A percentile compares a stretch with the other conserved stretches of the same genome.
These are phyloP conservation scores for Seira sanloemensis DNA, from an alignment of 2,888 invertebrate species.

Conservation along the genomic window DNA sequence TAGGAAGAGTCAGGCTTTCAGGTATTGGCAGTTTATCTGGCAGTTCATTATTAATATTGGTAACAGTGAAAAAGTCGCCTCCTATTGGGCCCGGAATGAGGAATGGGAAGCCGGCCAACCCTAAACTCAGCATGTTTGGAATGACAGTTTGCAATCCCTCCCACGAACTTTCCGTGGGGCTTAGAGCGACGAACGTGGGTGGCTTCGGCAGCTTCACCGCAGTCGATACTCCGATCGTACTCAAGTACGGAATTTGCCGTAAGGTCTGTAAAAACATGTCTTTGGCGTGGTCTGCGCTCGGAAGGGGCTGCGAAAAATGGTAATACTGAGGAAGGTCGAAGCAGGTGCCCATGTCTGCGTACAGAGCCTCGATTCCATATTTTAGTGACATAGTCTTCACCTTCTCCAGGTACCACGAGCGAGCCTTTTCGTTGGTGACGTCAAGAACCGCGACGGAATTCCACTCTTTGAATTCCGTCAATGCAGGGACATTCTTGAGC, in stretches of 20 bases:
- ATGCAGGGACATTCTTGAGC: slow-evolving; percentile 84
- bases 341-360: slow-evolving; percentile 87
- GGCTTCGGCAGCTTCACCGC: slow-evolving; percentile 88
- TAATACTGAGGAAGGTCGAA: slow-evolving; percentile 92
- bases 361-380: slow-evolving; percentile 90
- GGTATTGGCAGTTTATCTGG: no score
- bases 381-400: slow-evolving; percentile 83
- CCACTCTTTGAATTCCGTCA: slow-evolving; percentile 88
- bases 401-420: slow-evolving; percentile 87
- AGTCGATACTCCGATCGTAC: slow-evolving; percentile 86
- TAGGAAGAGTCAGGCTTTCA: no score
- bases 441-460: slow-evolving; percentile 87
- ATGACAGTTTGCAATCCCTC: slow-evolving; percentile 88
- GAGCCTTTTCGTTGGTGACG: slow-evolving; percentile 87
- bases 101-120: slow-evolving; percentile 94
- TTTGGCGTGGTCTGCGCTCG: slow-evolving; percentile 90
- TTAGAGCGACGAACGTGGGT: slow-evolving; percentile 90
- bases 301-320: slow-evolving; percentile 81
- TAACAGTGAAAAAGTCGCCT: slow-evolving; percentile 82
- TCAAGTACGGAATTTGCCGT: slow-evolving; percentile 79
- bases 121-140: slow-evolving; percentile 91
- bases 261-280: slow-evolving; percentile 82
- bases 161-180: slow-evolving; percentile 93
- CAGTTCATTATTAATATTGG: no score
- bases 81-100: slow-evolving; percentile 96